Percentiles rank a stretch among this genome's conserved stretches.
Evolutionary conservation across 2,113 vertebrate species (phyloP).

Genomic region (Hyla sarda): DNA sequence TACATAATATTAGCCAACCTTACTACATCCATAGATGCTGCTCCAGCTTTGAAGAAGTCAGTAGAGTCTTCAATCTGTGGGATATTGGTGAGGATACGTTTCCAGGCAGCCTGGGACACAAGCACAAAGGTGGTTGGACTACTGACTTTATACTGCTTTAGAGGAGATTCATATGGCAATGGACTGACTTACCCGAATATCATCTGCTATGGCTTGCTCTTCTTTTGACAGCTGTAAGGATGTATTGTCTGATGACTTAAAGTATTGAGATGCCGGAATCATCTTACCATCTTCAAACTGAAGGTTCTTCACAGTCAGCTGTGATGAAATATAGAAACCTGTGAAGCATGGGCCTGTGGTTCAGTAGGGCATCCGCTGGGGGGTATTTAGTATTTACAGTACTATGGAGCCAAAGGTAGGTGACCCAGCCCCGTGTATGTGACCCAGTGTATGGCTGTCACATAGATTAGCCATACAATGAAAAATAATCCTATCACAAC

Average conservation of each 20-base stretch:
- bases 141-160: not conserved
- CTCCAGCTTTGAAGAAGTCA: constrained; percentile 89
- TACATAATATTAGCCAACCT: constrained; percentile 70
- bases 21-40: constrained; percentile 87
- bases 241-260: constrained; percentile 68
- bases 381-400: too few species aligned
- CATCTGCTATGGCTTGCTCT: constrained; percentile 74
- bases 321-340: constrained; percentile 1
- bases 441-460: not conserved
- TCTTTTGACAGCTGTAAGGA: constrained; percentile 78
- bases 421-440: too few species aligned
- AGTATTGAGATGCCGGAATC: constrained; percentile 82
- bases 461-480: too few species aligned
- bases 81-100: constrained; percentile 80
- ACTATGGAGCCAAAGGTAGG: too few species aligned
- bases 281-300: constrained; percentile 86
- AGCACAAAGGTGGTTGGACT: not conserved
- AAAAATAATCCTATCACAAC: too few species aligned
- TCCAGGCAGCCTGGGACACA: constrained; percentile 77
- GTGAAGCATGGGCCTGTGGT: not conserved
- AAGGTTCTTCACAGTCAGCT: constrained; percentile 86
- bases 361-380: not conserved
- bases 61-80: constrained; percentile 78
- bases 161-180: not conserved
- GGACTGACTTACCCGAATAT: constrained; percentile 74